Conservation (phyloP, 2,888 invertebrate species). For the Sycophila texana region DNA sequence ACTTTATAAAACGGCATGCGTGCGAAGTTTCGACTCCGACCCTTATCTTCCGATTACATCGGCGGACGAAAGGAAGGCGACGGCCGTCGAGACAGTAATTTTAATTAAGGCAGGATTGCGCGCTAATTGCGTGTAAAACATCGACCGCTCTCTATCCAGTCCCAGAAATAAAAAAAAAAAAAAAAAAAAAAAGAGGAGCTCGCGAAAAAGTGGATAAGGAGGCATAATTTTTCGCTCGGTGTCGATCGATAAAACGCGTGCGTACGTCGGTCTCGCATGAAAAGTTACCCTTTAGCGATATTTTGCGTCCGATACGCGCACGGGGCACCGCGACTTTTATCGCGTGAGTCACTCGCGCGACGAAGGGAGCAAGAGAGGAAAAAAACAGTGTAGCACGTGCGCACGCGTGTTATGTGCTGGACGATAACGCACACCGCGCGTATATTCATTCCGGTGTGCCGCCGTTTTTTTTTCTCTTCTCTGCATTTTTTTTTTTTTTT, state of each 20-base stretch:
- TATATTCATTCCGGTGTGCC: too few species aligned
- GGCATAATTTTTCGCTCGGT: conserved; percentile 18
- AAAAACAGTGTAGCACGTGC: background rate
- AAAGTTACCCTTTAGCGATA: conserved; percentile 51
- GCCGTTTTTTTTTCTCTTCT: background rate
- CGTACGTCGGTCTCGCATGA: conserved; percentile 40
- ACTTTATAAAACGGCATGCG: conserved; percentile 23
- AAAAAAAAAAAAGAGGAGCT: background rate
- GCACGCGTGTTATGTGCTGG: background rate
- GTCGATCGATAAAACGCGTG: conserved; percentile 37
- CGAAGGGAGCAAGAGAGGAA: background rate
- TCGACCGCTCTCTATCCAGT: background rate
- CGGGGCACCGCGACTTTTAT: conserved; percentile 35
- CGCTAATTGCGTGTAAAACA: conserved; percentile 54
- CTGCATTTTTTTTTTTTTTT: background rate
- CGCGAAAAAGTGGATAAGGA: background rate
- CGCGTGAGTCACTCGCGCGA: conserved; percentile 47
- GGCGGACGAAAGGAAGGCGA: conserved; percentile 5
- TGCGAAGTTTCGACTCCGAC: background rate
- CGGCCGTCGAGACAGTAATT: conserved; percentile 48
- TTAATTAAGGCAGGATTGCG: conserved; percentile 56
- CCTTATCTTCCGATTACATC: conserved; percentile 56
- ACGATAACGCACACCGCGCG: too few species aligned
- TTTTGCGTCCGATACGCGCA: conserved; percentile 9
- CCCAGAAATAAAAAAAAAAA: background rate